Percentiles rank a stretch among this genome's conserved stretches.
Conservation (phyloP, 2,888 invertebrate genomes). For the Stenchaetothrips biformis region DNA sequence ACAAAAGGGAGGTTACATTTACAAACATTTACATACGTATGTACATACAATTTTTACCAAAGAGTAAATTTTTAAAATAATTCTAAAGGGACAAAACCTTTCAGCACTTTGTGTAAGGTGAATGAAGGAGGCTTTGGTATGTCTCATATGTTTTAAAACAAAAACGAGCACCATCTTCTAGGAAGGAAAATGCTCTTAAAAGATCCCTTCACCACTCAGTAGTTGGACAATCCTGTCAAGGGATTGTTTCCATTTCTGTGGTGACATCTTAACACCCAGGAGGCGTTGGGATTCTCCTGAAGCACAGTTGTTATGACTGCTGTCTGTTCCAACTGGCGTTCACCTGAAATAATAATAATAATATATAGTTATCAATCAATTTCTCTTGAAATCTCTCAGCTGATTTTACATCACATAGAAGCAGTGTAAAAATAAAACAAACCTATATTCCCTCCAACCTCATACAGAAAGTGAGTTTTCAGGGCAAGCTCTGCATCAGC, state of each 20-base stretch:
- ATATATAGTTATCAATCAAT: neutral
- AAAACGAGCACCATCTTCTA: too few relatives aligned
- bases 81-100: neutral
- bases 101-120: too few relatives aligned
- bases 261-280: conserved; percentile 43
- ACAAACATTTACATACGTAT: neutral
- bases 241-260: conserved; percentile 42
- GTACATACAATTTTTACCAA: neutral
- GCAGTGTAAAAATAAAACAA: neutral
- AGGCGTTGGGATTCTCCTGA: conserved; percentile 44
- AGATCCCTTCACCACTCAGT: too few relatives aligned
- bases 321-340: conserved; percentile 42
- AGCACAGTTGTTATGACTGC: conserved; percentile 43
- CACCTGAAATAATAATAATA: conserved; percentile 39
- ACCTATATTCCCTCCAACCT: conserved; percentile 54
- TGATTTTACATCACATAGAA: neutral
- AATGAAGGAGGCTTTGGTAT: too few relatives aligned
- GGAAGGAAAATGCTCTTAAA: too few relatives aligned
- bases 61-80: neutral
- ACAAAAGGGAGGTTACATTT: neutral
- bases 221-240: neutral
- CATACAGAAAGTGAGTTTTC: conserved; percentile 47
- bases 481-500: conserved; percentile 45
- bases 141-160: too few relatives aligned
- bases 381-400: neutral